A percentile compares a stretch with the other conserved stretches of the same genome.
Conservation (phyloP, 2,113 vertebrate genomes). For the Thoracochromis brauschi region DNA sequence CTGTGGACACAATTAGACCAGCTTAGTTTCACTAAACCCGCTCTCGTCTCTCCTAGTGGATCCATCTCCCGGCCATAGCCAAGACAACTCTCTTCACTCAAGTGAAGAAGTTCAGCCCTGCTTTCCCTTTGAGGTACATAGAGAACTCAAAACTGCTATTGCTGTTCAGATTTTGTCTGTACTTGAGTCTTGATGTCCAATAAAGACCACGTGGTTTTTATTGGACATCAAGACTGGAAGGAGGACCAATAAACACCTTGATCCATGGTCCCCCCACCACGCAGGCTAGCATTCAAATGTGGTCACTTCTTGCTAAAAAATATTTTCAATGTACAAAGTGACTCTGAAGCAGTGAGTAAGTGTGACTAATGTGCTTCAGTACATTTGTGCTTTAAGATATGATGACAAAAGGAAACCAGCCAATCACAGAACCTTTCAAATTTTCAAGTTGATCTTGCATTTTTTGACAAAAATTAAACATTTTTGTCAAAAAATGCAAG, state of each 20-base stretch:
- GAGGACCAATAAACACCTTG: not conserved
- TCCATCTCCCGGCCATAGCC: not conserved
- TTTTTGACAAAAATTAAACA: not conserved
- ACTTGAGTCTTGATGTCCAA: not conserved
- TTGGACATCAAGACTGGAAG: not conserved
- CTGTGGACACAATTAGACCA: not conserved
- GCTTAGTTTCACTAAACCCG: not conserved
- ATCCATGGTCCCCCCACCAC: not conserved
- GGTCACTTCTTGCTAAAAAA: not conserved
- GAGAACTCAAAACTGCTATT: not conserved
- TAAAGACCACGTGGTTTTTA: not conserved
- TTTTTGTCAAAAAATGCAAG: not conserved
- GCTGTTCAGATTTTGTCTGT: not conserved
- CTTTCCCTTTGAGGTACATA: not conserved
- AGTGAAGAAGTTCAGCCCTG: not conserved
- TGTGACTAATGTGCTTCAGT: not conserved
- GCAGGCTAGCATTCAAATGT: not conserved
- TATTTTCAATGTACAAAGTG: not conserved
- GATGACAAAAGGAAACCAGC: not conserved
- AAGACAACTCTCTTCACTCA: not conserved
- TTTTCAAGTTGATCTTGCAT: not conserved
- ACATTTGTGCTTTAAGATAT: not conserved
- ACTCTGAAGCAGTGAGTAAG: not conserved
- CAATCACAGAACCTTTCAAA: rapidly evolving
- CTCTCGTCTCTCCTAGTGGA: not conserved